Percentiles rank a stretch among this genome's conserved stretches.
These are phyloP conservation scores for Cinclus cinclus DNA, from an alignment of 2,113 vertebrate genomes.

Conservation along the genomic window DNA sequence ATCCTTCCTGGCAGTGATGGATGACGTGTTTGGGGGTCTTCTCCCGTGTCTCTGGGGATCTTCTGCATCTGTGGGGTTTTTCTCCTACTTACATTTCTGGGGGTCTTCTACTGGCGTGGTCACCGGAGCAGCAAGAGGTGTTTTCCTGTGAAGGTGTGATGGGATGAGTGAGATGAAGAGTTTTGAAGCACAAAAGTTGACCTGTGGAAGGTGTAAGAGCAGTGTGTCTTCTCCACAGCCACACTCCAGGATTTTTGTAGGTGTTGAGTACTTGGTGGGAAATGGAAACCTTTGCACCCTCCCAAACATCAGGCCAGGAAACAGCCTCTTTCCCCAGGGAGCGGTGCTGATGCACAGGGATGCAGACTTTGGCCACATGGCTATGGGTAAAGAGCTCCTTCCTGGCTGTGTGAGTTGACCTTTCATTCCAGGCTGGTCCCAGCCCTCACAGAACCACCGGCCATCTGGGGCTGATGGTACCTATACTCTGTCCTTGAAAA, in stretches of 20 bases:
- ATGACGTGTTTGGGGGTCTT: not conserved
- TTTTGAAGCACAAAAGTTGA: fast-evolving
- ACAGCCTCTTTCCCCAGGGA: not conserved
- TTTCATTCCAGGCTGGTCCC: not conserved
- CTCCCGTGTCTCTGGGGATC: not conserved
- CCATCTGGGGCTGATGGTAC: not conserved
- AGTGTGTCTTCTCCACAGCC: not conserved
- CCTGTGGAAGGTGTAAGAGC: not conserved
- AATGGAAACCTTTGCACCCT: not conserved
- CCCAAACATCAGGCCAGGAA: fast-evolving
- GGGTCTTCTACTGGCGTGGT: fast-evolving
- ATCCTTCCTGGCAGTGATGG: not conserved
- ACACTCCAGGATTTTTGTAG: fast-evolving
- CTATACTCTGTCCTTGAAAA: not conserved
- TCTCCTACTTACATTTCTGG: not conserved
- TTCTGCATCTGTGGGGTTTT: not conserved
- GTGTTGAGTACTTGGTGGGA: not conserved
- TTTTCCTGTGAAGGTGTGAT: not conserved
- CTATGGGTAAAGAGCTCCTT: not conserved
- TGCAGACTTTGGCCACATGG: fast-evolving
- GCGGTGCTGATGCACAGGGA: not conserved
- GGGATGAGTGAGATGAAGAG: not conserved
- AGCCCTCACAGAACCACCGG: not conserved
- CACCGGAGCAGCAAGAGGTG: fast-evolving
- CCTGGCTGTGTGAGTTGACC: not conserved